Percentiles rank a stretch among this genome's conserved stretches.
Evolutionary conservation across 2,113 vertebrate genomes (phyloP).

Genomic region (Alligator sinensis): DNA sequence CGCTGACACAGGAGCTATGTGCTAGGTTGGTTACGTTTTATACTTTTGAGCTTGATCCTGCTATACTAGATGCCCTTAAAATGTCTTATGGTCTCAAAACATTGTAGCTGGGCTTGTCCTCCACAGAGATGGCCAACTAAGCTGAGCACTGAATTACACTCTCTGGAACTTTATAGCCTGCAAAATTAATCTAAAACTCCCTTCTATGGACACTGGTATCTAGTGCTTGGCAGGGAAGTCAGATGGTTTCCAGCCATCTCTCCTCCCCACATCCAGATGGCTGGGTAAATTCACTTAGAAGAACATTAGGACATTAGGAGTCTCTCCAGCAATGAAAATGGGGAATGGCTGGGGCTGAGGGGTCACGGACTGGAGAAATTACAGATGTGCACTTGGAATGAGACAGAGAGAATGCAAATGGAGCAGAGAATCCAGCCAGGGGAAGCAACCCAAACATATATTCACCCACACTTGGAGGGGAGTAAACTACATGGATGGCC

Average conservation of each 20-base stretch:
- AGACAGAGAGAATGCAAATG: not conserved
- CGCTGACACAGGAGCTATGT: not conserved
- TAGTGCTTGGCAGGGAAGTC: not conserved
- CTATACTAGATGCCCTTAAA: not conserved
- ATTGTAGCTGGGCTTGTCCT: fast-evolving
- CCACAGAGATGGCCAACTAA: not conserved
- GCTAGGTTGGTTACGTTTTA: fast-evolving
- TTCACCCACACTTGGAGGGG: not conserved
- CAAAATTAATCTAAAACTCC: slow-evolving; percentile 24
- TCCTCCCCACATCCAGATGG: not conserved
- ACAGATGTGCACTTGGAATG: not conserved
- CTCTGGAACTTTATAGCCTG: slow-evolving; percentile 5
- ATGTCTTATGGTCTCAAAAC: fast-evolving
- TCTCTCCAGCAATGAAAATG: fast-evolving
- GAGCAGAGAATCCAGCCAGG: not conserved
- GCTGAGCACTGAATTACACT: not conserved
- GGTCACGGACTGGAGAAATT: not conserved
- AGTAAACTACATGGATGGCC: not conserved
- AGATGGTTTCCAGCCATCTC: slow-evolving; percentile 28
- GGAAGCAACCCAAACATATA: not conserved
- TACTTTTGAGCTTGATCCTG: not conserved
- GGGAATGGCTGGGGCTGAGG: not conserved
- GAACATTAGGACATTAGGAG: not conserved
- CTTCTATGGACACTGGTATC: slow-evolving; percentile 8
- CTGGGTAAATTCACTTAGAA: not conserved